Percentiles rank a stretch among this genome's conserved stretches.
phyloP scores from a whole-genome alignment of 1,140 invertebrate genomes.

The Lineus longissimus region DNA sequence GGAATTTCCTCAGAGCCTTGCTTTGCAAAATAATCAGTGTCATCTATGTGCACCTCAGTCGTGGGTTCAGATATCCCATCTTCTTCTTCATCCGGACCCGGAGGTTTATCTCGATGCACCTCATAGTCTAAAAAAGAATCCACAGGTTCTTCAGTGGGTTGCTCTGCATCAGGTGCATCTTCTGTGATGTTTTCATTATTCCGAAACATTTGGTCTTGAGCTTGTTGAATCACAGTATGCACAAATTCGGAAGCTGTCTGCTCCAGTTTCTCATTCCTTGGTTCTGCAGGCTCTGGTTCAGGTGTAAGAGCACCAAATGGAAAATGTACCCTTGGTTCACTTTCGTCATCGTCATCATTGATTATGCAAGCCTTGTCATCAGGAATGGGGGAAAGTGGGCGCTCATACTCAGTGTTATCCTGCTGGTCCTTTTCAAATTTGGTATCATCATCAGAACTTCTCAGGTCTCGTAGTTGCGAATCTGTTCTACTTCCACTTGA shows the following conservation, averaged over 20 bases:
- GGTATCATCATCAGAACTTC: conserved; percentile 5
- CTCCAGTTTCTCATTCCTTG: conserved; percentile 26
- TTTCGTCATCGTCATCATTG: neutral
- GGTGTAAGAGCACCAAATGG: neutral
- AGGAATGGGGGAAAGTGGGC: neutral
- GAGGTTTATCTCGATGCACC: conserved; percentile 3
- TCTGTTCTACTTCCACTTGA: conserved; percentile 2
- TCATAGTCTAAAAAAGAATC: neutral
- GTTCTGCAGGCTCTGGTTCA: conserved; percentile 21
- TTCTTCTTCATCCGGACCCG: conserved; percentile 14
- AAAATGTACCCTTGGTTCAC: neutral
- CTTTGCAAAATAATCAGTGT: conserved; percentile 17
- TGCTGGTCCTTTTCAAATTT: neutral
- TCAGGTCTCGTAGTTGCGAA: neutral
- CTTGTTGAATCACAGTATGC: neutral
- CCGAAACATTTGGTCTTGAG: conserved; percentile 1
- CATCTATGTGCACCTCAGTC: neutral
- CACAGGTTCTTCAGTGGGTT: conserved; percentile 3
- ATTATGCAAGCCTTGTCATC: neutral
- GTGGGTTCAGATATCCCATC: neutral
- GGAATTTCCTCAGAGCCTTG: conserved; percentile 60
- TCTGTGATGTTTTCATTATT: neutral
- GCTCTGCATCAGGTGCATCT: conserved; percentile 15
- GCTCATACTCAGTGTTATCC: neutral
- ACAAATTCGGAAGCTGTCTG: conserved; percentile 24